Conservation (phyloP, 2,888 invertebrate species). For the Argyresthia goedartella region DNA sequence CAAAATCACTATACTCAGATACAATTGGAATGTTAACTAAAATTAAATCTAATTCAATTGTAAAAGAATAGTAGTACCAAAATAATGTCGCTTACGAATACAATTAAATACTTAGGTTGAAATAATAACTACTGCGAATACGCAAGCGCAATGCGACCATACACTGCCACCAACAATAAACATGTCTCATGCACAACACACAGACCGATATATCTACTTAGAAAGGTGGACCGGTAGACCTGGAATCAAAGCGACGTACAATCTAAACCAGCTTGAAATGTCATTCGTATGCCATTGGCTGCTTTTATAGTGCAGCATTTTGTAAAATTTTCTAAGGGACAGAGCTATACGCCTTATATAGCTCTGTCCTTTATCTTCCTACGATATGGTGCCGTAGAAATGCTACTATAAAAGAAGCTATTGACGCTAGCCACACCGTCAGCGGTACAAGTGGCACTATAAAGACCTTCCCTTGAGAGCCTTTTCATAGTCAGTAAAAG, state of each 20-base stretch:
- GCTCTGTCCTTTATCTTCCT: too few species aligned
- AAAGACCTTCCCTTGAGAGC: too few species aligned
- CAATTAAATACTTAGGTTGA: constrained; percentile 44
- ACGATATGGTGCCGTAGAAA: too few species aligned
- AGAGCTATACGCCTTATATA: too few species aligned
- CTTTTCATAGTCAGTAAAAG: too few species aligned
- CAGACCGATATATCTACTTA: neutral
- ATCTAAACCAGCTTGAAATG: neutral
- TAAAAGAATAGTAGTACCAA: constrained; percentile 48
- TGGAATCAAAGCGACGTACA: too few species aligned
- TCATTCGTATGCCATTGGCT: neutral
- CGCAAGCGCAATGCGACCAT: constrained; percentile 4
- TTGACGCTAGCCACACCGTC: too few species aligned
- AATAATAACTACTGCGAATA: constrained; percentile 3
- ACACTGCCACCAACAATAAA: constrained; percentile 21
- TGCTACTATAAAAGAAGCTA: too few species aligned
- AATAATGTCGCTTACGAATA: constrained; percentile 40
- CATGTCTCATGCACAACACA: constrained; percentile 23
- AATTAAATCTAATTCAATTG: constrained; percentile 35
- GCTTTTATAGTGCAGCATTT: too few species aligned
- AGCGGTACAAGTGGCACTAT: too few species aligned
- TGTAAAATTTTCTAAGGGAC: too few species aligned
- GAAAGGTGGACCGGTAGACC: neutral
- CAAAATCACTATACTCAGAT: constrained; percentile 15
- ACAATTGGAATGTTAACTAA: constrained; percentile 56